These are phyloP conservation scores for Asobara japonica DNA, from an alignment of 1,140 invertebrate species.

Conservation along the genomic window DNA sequence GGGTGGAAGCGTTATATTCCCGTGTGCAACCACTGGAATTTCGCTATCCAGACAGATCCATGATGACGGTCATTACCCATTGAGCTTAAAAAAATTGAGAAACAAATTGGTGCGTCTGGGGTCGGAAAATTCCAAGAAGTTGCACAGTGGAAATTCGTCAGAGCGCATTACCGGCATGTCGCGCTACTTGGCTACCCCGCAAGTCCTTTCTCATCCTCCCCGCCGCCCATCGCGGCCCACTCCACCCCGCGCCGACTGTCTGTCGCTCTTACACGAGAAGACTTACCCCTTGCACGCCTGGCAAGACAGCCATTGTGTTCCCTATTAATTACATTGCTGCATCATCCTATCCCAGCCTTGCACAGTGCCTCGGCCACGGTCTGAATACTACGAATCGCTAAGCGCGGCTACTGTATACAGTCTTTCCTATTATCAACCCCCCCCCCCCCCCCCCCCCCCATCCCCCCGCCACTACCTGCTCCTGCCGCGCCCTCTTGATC, in stretches of 20 bases:
- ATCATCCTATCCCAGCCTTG: conserved; percentile 18
- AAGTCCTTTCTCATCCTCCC: conserved; percentile 36
- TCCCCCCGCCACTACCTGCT: background rate
- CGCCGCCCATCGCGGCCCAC: conserved; percentile 29
- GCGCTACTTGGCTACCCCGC: conserved; percentile 35
- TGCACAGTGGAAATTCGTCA: conserved; percentile 49
- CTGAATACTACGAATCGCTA: conserved; percentile 46
- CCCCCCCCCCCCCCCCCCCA: background rate
- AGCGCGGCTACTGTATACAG: background rate
- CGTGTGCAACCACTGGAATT: too few species aligned
- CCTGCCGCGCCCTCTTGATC: background rate
- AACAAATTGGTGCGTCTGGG: background rate
- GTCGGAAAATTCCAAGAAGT: background rate
- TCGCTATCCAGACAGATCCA: background rate
- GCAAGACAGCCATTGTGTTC: conserved; percentile 56
- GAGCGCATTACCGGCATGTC: conserved; percentile 47
- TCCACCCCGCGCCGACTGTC: too few species aligned
- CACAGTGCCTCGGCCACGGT: conserved; percentile 40
- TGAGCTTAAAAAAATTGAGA: background rate
- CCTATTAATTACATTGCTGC: conserved; percentile 57
- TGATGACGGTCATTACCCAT: too few species aligned
- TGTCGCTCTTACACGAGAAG: conserved; percentile 35
- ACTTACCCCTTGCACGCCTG: conserved; percentile 27
- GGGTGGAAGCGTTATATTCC: too few species aligned
- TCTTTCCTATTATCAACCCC: background rate